Evolutionary conservation across 2,797 vertebrate genomes (phyloP), one percentile per base, ranked within the genome.

Genomic region (Tamandua tetradactyla): DNA sequence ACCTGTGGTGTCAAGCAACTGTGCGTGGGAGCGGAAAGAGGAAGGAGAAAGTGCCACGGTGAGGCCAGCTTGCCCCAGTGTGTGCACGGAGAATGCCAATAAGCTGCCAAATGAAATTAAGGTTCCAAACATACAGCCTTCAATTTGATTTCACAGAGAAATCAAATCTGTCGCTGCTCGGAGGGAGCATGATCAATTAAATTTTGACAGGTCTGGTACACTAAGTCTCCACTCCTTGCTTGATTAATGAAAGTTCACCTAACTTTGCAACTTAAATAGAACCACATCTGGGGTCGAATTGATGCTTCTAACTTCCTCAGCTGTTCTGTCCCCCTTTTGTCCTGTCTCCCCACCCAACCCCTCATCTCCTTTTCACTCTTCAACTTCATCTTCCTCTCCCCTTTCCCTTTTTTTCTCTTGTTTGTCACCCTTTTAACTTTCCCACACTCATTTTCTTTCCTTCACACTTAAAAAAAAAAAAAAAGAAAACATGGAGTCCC

Each of bases 51-150:
- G 40, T 12, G 27, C 2, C 0, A 15, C 1, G 18, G 3, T 40
- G 76, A 93, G 59, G 64, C 91, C 79, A 40, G 74, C 66, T 71
- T 62, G 17, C 61, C 61, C 81, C 2, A 0, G n/a, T 0, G 10
- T 64, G 61, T 47, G 8, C 49, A 74, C 13, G 80, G 89, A 22
- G 11, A 64, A 62, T 81, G 95, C 93, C 97, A 95, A 95, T 94
- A 95, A 93, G 37, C 93, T 97, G 95, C 96, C 96, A 96, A 84
- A 93, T 94, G 80, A 91, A 92, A 97, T 97, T 92, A 96, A 86
- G 40, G 89, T 88, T 96, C 95, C 69, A 95, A 96, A 96, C 95
- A 83, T 82, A 95, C 94, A 96, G 95, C 64, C 93, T 97, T 96
- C 92, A 96, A 84, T 97, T 94, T 96, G 94, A 93, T 96, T 97